A percentile compares a stretch with the other conserved stretches of the same genome.
Conservation (phyloP, 2,113 vertebrate species). For the Myxocyprinus asiaticus region DNA sequence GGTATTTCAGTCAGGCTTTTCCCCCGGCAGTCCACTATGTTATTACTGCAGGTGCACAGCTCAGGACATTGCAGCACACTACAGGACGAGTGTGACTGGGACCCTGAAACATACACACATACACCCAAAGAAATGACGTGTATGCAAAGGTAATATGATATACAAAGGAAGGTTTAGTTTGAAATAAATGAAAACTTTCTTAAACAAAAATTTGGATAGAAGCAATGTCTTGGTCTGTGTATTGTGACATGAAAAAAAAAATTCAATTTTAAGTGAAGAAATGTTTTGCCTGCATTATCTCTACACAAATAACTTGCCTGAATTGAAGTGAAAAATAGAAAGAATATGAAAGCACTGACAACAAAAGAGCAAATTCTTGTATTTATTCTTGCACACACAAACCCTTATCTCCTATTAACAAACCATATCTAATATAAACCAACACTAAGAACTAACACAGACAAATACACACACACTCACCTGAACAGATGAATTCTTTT, state of each 20-base stretch:
- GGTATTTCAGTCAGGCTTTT: slow-evolving; percentile 94
- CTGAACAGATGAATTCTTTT: slow-evolving; percentile 92
- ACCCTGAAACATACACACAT: slow-evolving; percentile 72
- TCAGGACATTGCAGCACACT: slow-evolving; percentile 94
- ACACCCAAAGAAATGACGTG: not conserved
- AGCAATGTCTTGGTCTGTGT: not conserved
- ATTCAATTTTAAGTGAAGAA: slow-evolving; percentile 38
- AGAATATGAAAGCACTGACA: slow-evolving; percentile 30
- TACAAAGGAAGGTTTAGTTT: not conserved
- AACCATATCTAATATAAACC: not conserved
- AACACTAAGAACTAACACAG: no score
- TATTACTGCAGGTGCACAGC: slow-evolving; percentile 96
- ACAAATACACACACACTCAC: slow-evolving; percentile 61
- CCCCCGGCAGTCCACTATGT: slow-evolving; percentile 96
- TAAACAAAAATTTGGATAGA: not conserved
- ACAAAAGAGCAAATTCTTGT: slow-evolving; percentile 6
- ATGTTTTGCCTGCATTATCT: not conserved
- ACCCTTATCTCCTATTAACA: not conserved
- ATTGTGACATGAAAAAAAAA: not conserved
- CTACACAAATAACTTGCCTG: slow-evolving; percentile 83
- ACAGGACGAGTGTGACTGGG: slow-evolving; percentile 91
- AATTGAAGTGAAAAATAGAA: slow-evolving; percentile 77
- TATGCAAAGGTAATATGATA: not conserved
- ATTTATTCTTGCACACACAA: not conserved
- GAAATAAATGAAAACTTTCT: not conserved